Evolutionary conservation across 2,888 invertebrate species (phyloP).

Genomic region (Drosophila parthenogenetica): DNA sequence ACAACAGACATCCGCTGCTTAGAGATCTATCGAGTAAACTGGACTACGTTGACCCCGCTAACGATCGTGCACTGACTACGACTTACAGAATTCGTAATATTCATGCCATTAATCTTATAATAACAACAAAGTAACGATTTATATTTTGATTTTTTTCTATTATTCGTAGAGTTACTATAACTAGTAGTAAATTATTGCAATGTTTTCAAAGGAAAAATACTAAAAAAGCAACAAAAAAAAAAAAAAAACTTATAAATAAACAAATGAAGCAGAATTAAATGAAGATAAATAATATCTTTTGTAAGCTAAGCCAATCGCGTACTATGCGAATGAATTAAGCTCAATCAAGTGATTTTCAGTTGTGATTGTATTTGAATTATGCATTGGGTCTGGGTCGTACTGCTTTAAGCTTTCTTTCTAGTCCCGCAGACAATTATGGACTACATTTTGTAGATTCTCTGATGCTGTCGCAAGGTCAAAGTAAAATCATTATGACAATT

Average conservation of each 20-base stretch:
- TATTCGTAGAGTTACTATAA: slow-evolving; percentile 26
- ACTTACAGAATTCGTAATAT: slow-evolving; percentile 36
- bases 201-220: slow-evolving; percentile 22
- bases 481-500: slow-evolving; percentile 65
- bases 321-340: slow-evolving; percentile 75
- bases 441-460: slow-evolving; percentile 9
- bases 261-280: slow-evolving; percentile 24
- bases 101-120: slow-evolving; percentile 13
- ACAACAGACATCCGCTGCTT: slow-evolving; percentile 78
- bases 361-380: slow-evolving; percentile 33
- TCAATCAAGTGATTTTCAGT: slow-evolving; percentile 61
- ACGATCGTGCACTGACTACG: slow-evolving; percentile 20
- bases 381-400: slow-evolving; percentile 23
- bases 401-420: slow-evolving; percentile 32
- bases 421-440: slow-evolving; percentile 45
- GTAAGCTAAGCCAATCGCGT: slow-evolving; percentile 61
- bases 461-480: slow-evolving; percentile 58
- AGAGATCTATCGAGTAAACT: background rate
- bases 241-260: slow-evolving; percentile 13
- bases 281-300: slow-evolving; percentile 20
- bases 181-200: slow-evolving; percentile 38
- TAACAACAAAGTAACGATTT: slow-evolving; percentile 29
- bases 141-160: slow-evolving; percentile 6
- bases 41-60: slow-evolving; percentile 19
- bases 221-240: slow-evolving; percentile 22